A percentile compares a stretch with the other conserved stretches of the same genome.
Evolutionary conservation across 2,797 vertebrate species (phyloP).

Genomic region (Psittacula derbiana): DNA sequence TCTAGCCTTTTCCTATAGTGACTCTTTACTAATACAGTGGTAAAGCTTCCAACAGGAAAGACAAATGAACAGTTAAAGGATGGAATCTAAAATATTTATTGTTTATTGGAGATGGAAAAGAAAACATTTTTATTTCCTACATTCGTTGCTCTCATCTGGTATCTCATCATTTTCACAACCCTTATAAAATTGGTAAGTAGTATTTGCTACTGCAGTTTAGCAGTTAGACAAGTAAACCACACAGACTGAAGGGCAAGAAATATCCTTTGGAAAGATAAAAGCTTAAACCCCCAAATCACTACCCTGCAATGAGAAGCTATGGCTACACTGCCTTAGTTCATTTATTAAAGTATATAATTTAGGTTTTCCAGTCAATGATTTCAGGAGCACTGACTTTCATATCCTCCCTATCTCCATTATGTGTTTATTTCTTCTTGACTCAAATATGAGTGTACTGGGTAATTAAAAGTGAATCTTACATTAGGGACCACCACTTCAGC

Average conservation of each 20-base stretch:
- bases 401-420: not conserved
- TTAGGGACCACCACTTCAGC: slow-evolving; percentile 8
- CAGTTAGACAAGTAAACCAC: not conserved
- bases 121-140: slow-evolving; percentile 36
- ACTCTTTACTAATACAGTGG: slow-evolving; percentile 41
- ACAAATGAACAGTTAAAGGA: slow-evolving; percentile 50
- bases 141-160: not conserved
- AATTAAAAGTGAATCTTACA: slow-evolving; percentile 55
- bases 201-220: not conserved
- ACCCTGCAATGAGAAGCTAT: not conserved
- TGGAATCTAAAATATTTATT: slow-evolving; percentile 44
- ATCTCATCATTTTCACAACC: not conserved
- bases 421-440: slow-evolving; percentile 45
- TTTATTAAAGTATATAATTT: slow-evolving; percentile 22
- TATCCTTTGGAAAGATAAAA: slow-evolving; percentile 19
- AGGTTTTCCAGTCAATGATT: not conserved
- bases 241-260: not conserved
- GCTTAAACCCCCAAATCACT: not conserved
- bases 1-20: slow-evolving; percentile 61
- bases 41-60: slow-evolving; percentile 52
- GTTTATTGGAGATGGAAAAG: slow-evolving; percentile 22
- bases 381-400: not conserved
- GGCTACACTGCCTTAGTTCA: not conserved
- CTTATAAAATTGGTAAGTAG: not conserved
- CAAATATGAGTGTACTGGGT: slow-evolving; percentile 15